Evolutionary conservation across 2,113 vertebrate genomes (phyloP), one percentile per base, ranked within the genome.

Genomic region (Probosciger aterrimus): DNA sequence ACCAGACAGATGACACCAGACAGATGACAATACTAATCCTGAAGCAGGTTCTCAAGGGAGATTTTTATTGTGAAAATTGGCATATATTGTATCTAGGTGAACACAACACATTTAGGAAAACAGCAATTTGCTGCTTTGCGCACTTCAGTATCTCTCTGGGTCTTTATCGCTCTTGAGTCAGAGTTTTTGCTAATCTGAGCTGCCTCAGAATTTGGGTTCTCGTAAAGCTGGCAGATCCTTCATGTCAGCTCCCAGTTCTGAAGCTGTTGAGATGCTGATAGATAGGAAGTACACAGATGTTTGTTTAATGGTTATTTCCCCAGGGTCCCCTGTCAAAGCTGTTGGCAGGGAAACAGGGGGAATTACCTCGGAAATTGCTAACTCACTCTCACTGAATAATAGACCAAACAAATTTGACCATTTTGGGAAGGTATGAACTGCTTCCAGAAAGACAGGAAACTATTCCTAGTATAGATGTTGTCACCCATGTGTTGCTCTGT

Each of bases 21-120:
- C 53, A 91, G 79, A 92, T 97, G 96, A 96, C 96, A 97, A 79
- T 92, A 89, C 82, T 96, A 96, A 95, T 97, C 82, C 91, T 89
- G 41, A 85, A 85, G 77, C 82, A 90, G 44, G 46, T 87, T 89
- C 94, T 97, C 94, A 52, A 49, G 81, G 80, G 96, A 95, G 89
- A 94, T 60, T 93, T 95, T 95, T 93, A 55, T 78, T 96, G 82
- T 96, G 87, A 96, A 92, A 96, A 87, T 74, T 93, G 93, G 93
- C 92, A 64, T 85, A 41, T 71, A 81, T 81, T 90, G 70, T 92
- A 95, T 90, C 70, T 92, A 92, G 95, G 63, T 46, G 57, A 96
- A 86, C 70, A 81, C 87, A 96, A 89, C 49, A 78, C 33, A 63
- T 84, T 94, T 87, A 90, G 80, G 70, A 88, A 95, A 77, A 68